Conservation (phyloP, 2,113 vertebrate genomes). For the Pitta sordida region DNA sequence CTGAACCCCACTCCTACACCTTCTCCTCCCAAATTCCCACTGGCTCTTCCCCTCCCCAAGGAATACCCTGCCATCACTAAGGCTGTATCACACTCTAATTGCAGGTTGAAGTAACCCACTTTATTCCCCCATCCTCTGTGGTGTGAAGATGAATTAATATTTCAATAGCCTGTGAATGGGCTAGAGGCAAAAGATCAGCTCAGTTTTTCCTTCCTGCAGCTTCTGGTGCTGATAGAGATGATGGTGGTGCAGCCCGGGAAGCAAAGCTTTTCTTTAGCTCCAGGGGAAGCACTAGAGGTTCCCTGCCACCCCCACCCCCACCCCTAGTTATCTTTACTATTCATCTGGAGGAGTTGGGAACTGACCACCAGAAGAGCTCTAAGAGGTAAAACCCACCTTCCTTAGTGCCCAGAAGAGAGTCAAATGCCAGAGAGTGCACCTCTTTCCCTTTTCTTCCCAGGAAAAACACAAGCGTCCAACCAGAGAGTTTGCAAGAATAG, state of each 20-base stretch:
- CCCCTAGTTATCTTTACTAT: neutral
- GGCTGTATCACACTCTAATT: neutral
- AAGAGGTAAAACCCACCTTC: neutral
- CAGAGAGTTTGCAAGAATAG: neutral
- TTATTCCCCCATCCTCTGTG: neutral
- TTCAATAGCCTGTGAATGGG: neutral
- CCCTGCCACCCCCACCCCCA: too few species aligned
- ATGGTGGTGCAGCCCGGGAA: neutral
- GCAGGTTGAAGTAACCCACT: neutral
- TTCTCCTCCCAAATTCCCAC: neutral
- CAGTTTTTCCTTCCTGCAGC: fast-evolving
- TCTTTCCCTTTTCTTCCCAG: neutral
- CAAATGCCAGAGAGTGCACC: neutral
- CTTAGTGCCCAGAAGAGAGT: neutral
- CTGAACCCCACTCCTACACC: neutral
- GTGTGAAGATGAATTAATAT: neutral
- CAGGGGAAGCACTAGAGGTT: neutral
- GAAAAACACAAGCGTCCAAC: neutral
- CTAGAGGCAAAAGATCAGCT: neutral
- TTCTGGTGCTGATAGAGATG: neutral
- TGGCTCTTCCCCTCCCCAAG: neutral
- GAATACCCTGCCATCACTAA: neutral
- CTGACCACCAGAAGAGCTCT: neutral
- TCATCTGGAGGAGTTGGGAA: neutral
- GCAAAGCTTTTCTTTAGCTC: neutral